A percentile compares a stretch with the other conserved stretches of the same genome.
These are phyloP conservation scores for Tetraneura akinire DNA, from an alignment of 1,140 invertebrate species.

Conservation along the genomic window DNA sequence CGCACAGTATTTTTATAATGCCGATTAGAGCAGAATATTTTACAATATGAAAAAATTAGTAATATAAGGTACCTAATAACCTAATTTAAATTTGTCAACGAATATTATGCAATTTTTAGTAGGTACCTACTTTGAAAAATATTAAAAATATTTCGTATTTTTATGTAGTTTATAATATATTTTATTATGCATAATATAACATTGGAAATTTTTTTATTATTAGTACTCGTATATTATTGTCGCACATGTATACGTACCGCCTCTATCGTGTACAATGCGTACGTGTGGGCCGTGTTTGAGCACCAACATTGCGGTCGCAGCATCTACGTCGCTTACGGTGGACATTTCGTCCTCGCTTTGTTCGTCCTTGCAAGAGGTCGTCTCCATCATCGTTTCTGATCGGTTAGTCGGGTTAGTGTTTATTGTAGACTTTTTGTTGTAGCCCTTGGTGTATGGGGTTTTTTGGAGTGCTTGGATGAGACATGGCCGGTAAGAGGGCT, in stretches of 20 bases:
- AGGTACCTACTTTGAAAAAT: no score
- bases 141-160: no score
- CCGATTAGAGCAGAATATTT: no score
- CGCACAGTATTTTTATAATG: no score
- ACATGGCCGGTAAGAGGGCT: slow-evolving; percentile 83
- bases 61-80: no score
- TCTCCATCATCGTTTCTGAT: background rate
- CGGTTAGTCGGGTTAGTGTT: slow-evolving; percentile 3
- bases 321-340: slow-evolving; percentile 59
- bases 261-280: slow-evolving; percentile 53
- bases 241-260: background rate
- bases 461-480: slow-evolving; percentile 80
- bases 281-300: slow-evolving; percentile 72
- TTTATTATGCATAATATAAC: no score
- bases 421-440: slow-evolving; percentile 37
- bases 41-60: no score
- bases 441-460: slow-evolving; percentile 66
- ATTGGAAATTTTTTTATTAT: no score
- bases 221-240: no score
- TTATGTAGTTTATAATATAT: no score
- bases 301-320: slow-evolving; percentile 77
- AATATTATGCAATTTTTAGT: no score
- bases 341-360: slow-evolving; percentile 41
- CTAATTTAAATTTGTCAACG: no score
- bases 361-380: slow-evolving; percentile 1